phyloP scores from a whole-genome alignment of 2,113 vertebrate genomes.

The Tragelaphus buxtoni region DNA sequence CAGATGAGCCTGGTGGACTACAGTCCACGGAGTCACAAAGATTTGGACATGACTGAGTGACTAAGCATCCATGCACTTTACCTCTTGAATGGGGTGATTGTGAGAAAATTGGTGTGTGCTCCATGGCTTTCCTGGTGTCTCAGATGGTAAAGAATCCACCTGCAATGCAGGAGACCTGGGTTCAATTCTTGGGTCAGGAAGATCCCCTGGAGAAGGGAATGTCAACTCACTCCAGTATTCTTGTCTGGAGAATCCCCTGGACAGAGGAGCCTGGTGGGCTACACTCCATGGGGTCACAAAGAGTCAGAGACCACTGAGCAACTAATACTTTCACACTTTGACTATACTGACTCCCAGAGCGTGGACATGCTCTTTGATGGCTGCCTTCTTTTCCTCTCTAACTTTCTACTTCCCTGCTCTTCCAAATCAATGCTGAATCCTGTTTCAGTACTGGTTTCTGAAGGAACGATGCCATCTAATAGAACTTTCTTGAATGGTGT shows the following conservation, averaged over 20 bases:
- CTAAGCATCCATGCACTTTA: not conserved
- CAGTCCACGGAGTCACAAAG: not conserved
- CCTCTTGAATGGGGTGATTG: not conserved
- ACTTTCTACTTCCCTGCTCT: not conserved
- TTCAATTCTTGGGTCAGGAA: not conserved
- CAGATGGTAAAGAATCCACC: not conserved
- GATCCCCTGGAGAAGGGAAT: not conserved
- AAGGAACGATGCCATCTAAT: not conserved
- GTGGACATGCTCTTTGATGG: not conserved
- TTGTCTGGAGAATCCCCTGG: not conserved
- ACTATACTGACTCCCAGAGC: not conserved
- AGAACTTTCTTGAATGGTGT: not conserved
- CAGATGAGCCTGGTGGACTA: not conserved
- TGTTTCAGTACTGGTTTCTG: not conserved
- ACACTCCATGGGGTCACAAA: not conserved
- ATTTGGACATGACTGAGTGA: not conserved
- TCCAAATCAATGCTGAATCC: not conserved
- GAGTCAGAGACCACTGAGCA: not conserved
- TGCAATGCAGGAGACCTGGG: not conserved
- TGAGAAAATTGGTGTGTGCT: not conserved
- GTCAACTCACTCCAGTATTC: not conserved
- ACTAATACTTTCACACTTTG: not conserved
- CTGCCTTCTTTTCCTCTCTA: not conserved
- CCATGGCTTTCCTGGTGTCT: not conserved
- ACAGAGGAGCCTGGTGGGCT: not conserved